A percentile compares a stretch with the other conserved stretches of the same genome.
phyloP scores from a whole-genome alignment of 2,888 invertebrate genomes.

The Ormyrus nitidulus region DNA sequence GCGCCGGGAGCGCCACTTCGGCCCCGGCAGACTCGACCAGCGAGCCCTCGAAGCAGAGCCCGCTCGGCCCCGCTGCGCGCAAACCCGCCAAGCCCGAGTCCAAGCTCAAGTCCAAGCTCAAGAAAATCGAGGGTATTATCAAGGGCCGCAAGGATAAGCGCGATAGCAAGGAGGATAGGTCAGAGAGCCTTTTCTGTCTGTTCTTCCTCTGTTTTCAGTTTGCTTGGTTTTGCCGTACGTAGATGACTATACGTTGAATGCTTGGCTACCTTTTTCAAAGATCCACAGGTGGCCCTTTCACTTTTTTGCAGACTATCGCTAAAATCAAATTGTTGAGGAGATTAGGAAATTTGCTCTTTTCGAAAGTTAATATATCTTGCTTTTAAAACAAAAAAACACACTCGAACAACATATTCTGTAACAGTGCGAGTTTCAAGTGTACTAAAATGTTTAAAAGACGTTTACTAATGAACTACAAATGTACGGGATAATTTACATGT shows the following conservation, averaged over 20 bases:
- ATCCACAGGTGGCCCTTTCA: too few relatives aligned
- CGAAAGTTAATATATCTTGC: too few relatives aligned
- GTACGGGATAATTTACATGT: background rate
- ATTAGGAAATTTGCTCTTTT: too few relatives aligned
- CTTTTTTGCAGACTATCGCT: too few relatives aligned
- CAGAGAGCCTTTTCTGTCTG: conserved; percentile 27
- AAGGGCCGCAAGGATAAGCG: conserved; percentile 68
- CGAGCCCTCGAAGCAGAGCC: conserved; percentile 54
- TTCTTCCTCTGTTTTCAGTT: background rate
- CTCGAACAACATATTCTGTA: too few relatives aligned
- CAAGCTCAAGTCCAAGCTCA: conserved; percentile 69
- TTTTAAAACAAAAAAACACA: too few relatives aligned
- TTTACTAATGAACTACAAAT: conserved; percentile 2
- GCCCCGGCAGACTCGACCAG: conserved; percentile 65
- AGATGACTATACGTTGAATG: background rate
- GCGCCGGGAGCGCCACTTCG: conserved; percentile 58
- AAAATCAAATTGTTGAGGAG: too few relatives aligned
- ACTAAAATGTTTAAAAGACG: conserved; percentile 14
- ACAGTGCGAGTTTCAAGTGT: background rate
- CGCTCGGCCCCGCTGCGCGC: background rate
- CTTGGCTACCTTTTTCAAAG: too few relatives aligned
- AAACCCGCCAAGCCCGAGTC: conserved; percentile 57
- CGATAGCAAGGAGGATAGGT: conserved; percentile 67
- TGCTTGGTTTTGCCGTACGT: background rate
- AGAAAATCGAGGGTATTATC: conserved; percentile 66